These are phyloP conservation scores for Melieria omissa DNA, from an alignment of 2,888 invertebrate genomes.

Conservation along the genomic window DNA sequence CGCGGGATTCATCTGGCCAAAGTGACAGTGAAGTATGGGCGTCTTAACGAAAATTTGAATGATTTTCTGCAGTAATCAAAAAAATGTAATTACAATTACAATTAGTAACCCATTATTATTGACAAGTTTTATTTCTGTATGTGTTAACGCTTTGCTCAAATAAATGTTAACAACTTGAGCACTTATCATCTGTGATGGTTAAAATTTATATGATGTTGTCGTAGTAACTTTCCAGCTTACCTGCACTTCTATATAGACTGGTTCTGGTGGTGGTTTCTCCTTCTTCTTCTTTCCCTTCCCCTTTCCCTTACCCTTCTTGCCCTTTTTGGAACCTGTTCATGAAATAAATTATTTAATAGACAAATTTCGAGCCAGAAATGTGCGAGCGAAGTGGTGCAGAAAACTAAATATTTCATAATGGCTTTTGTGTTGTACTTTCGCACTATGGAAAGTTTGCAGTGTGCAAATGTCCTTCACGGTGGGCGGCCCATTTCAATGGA, in stretches of 20 bases:
- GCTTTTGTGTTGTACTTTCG: not conserved
- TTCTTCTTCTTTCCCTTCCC: slow-evolving; percentile 59
- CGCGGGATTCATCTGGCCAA: slow-evolving; percentile 72
- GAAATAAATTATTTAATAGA: not conserved
- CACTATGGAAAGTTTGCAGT: slow-evolving; percentile 14
- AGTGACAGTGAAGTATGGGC: slow-evolving; percentile 76
- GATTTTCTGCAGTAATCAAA: slow-evolving; percentile 69
- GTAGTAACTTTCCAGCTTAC: slow-evolving; percentile 47
- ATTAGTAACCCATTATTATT: too few relatives aligned
- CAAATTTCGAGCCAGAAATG: not conserved
- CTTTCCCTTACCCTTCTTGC: slow-evolving; percentile 52
- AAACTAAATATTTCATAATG: not conserved
- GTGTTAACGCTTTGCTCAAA: too few relatives aligned
- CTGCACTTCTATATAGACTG: slow-evolving; percentile 63
- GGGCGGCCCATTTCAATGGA: slow-evolving; percentile 23
- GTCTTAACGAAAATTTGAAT: slow-evolving; percentile 78
- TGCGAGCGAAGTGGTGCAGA: slow-evolving; percentile 11
- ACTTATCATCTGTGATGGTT: too few relatives aligned
- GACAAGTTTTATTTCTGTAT: too few relatives aligned
- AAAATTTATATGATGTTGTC: too few relatives aligned
- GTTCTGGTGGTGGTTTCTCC: slow-evolving; percentile 49
- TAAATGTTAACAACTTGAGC: too few relatives aligned
- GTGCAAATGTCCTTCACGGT: slow-evolving; percentile 23
- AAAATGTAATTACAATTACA: too few relatives aligned
- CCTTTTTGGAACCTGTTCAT: slow-evolving; percentile 48